Evolutionary conservation across 2,797 vertebrate genomes (phyloP).

Genomic region (Acanthurus lineatus): DNA sequence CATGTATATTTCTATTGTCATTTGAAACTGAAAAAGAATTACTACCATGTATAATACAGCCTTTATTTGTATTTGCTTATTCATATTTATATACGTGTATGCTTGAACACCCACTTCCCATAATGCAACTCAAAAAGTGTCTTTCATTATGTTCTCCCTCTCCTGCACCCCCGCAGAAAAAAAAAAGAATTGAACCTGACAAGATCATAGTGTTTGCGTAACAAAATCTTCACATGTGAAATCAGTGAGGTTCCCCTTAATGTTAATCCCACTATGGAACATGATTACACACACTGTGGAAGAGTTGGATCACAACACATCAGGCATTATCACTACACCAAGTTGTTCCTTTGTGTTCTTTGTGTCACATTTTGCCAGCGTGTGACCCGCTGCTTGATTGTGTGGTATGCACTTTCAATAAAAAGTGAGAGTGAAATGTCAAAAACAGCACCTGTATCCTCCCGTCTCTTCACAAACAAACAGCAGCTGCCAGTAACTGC

Average conservation of each 20-base stretch:
- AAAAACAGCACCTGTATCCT: not conserved
- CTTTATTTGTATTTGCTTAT: no score
- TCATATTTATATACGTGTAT: no score
- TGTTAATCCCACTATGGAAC: not conserved
- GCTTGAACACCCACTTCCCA: no score
- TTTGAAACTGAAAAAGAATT: no score
- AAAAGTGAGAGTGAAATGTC: not conserved
- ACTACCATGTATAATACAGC: no score
- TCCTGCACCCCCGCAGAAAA: no score
- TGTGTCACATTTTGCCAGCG: not conserved
- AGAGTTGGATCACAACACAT: not conserved
- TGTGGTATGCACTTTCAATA: not conserved
- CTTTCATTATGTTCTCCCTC: no score
- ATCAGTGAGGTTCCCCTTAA: not conserved
- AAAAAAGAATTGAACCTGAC: no score
- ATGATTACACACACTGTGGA: not conserved
- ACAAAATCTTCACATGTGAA: not conserved
- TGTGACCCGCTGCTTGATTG: not conserved
- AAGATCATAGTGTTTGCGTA: not conserved
- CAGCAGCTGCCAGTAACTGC: not conserved
- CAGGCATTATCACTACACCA: no score
- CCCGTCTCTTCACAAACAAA: not conserved
- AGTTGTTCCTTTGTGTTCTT: not conserved
- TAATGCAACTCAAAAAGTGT: no score
- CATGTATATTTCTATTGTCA: no score